Percentiles rank a stretch among this genome's conserved stretches.
Conservation (phyloP, 2,113 vertebrate genomes). For the Callospermophilus lateralis region DNA sequence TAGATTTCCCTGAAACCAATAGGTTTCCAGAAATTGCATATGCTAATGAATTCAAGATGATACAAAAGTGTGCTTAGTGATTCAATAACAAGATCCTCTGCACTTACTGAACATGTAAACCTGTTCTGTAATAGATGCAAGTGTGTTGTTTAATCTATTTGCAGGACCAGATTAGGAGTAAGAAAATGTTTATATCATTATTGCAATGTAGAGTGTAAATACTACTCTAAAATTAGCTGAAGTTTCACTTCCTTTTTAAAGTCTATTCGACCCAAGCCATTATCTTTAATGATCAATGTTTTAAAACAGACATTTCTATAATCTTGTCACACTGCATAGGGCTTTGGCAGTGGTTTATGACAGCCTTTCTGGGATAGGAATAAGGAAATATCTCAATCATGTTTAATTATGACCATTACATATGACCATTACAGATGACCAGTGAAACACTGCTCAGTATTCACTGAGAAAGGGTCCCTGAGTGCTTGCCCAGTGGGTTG, state of each 20-base stretch:
- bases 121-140: constrained; percentile 18
- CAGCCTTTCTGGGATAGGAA: background rate
- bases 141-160: constrained; percentile 58
- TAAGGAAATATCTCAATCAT: constrained; percentile 32
- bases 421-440: too few relatives aligned
- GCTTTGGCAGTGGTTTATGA: background rate
- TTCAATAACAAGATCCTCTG: background rate
- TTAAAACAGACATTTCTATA: background rate
- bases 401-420: background rate
- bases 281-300: constrained; percentile 64
- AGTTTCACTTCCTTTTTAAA: constrained; percentile 66
- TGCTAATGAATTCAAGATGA: constrained; percentile 56
- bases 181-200: constrained; percentile 67
- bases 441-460: accelerated
- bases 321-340: background rate
- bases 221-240: constrained; percentile 54
- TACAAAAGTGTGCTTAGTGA: background rate
- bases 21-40: background rate
- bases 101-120: background rate
- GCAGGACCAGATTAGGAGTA: constrained; percentile 46
- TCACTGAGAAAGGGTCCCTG: accelerated
- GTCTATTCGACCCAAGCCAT: constrained; percentile 61
- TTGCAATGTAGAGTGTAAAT: constrained; percentile 76
- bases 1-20: constrained; percentile 13
- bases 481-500: background rate